These are phyloP conservation scores for Oxyura jamaicensis DNA, from an alignment of 2,113 vertebrate genomes.

Conservation along the genomic window DNA sequence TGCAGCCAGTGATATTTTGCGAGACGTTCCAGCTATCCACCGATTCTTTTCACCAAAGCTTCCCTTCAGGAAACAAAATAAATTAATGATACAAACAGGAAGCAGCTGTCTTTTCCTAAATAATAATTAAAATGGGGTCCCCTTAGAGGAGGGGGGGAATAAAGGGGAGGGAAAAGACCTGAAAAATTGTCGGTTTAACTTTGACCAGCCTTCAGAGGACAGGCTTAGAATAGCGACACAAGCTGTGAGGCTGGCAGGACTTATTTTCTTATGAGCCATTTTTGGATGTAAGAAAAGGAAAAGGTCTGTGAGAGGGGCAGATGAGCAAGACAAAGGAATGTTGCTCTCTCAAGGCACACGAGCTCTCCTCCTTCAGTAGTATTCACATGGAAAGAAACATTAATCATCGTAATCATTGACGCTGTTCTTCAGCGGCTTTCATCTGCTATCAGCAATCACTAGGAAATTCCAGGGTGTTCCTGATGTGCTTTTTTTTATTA, in stretches of 20 bases:
- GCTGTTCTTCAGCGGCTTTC: slow-evolving; percentile 27
- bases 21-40: slow-evolving; percentile 64
- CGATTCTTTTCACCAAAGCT: slow-evolving; percentile 70
- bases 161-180: slow-evolving; percentile 49
- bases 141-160: background rate
- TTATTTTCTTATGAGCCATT: background rate
- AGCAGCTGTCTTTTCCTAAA: slow-evolving; percentile 78
- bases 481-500: background rate
- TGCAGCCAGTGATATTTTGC: slow-evolving; percentile 60
- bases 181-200: slow-evolving; percentile 45
- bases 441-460: slow-evolving; percentile 55
- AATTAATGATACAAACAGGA: slow-evolving; percentile 79
- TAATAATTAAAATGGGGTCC: slow-evolving; percentile 72
- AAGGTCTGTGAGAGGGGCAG: slow-evolving; percentile 17
- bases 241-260: slow-evolving; percentile 16
- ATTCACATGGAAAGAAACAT: slow-evolving; percentile 45
- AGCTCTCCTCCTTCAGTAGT: background rate
- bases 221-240: slow-evolving; percentile 43
- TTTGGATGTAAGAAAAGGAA: slow-evolving; percentile 37
- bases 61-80: slow-evolving; percentile 79
- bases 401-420: slow-evolving; percentile 15
- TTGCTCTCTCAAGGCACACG: slow-evolving; percentile 1
- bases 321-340: slow-evolving; percentile 61
- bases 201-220: slow-evolving; percentile 44
- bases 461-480: slow-evolving; percentile 64